Conservation (phyloP, 2,113 vertebrate species). For the Mesoclemmys tuberculata region DNA sequence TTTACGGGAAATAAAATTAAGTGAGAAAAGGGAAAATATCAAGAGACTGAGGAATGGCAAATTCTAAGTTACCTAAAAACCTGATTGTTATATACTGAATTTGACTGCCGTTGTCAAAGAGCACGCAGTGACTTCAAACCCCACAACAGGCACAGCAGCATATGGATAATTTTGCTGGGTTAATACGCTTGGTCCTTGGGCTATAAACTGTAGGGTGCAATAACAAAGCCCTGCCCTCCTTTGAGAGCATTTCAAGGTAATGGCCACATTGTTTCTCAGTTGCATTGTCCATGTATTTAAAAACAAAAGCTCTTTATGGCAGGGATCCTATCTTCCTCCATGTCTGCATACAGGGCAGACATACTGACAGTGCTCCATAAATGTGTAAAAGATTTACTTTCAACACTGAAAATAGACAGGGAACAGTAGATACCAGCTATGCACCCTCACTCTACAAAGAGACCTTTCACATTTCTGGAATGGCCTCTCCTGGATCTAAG, state of each 20-base stretch:
- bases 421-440: neutral
- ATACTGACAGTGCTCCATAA: neutral
- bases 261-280: neutral
- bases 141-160: neutral
- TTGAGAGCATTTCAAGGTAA: neutral
- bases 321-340: neutral
- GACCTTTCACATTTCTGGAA: neutral
- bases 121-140: neutral
- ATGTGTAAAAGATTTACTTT: accelerated
- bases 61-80: neutral
- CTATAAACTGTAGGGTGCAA: no score
- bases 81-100: neutral
- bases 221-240: neutral
- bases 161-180: no score
- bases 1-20: neutral
- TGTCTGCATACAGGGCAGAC: no score
- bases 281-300: neutral
- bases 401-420: no score
- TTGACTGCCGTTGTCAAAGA: neutral
- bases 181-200: neutral
- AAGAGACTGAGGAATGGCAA: no score
- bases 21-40: neutral
- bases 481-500: neutral
- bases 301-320: accelerated
- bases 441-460: accelerated